Conservation (phyloP, 2,113 vertebrate species). For the Electrona antarctica region DNA sequence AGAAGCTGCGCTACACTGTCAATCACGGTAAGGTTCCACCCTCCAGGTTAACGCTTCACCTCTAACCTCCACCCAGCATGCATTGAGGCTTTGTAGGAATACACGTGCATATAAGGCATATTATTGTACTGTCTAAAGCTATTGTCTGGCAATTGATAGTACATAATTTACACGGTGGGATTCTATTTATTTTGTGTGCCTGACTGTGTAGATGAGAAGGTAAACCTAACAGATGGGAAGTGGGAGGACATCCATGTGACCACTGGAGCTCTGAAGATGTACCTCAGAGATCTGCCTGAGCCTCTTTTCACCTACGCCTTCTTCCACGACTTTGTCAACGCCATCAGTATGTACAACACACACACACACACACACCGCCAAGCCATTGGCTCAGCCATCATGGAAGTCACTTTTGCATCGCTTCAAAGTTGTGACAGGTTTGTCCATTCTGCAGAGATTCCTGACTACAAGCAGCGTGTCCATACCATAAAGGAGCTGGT, state of each 20-base stretch:
- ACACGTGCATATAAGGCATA: too few species aligned
- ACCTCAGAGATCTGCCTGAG: conserved; percentile 95
- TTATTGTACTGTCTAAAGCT: too few species aligned
- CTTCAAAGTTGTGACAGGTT: not conserved
- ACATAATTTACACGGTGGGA: too few species aligned
- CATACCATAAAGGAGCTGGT: conserved; percentile 89
- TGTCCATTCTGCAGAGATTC: conserved; percentile 77
- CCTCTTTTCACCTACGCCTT: conserved; percentile 90
- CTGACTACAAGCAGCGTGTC: conserved; percentile 87
- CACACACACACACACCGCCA: conserved; percentile 1
- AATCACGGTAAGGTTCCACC: conserved; percentile 84
- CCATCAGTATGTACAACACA: conserved; percentile 88
- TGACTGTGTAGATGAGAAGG: conserved; percentile 86
- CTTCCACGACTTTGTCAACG: conserved; percentile 92
- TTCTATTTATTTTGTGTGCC: not conserved
- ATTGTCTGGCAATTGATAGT: too few species aligned
- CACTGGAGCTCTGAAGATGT: conserved; percentile 97
- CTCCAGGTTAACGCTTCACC: not conserved
- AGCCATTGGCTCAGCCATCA: not conserved
- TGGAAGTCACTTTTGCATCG: not conserved
- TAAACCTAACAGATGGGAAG: conserved; percentile 89
- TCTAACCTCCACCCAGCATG: too few species aligned
- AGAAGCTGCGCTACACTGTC: conserved; percentile 93
- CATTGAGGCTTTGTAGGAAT: too few species aligned
- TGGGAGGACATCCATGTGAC: conserved; percentile 98